Evolutionary conservation across 2,888 invertebrate genomes (phyloP).

Genomic region (Drosophila anomelani): DNA sequence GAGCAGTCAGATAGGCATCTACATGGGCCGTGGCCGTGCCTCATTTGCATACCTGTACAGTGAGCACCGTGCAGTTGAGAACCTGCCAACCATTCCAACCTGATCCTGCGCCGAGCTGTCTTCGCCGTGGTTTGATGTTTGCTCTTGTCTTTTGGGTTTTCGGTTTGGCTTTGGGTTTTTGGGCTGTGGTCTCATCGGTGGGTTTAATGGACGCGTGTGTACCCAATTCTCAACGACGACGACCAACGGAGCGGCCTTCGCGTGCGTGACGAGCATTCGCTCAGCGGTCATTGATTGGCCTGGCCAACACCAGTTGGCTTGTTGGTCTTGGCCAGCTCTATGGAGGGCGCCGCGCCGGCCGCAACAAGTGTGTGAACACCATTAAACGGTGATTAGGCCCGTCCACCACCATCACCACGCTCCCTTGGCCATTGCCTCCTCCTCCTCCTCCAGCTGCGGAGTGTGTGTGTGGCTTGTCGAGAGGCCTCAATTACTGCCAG

Average conservation of each 20-base stretch:
- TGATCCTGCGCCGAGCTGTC: constrained; percentile 43
- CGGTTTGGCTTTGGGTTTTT: constrained; percentile 24
- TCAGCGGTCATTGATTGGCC: constrained; percentile 78
- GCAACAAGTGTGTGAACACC: constrained; percentile 78
- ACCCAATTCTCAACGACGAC: constrained; percentile 63
- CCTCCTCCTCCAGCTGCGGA: constrained; percentile 5
- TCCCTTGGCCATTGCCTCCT: constrained; percentile 30
- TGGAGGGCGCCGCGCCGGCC: constrained; percentile 75
- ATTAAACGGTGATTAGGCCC: constrained; percentile 75
- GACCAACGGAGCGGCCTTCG: constrained; percentile 78
- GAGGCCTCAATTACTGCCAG: constrained; percentile 55
- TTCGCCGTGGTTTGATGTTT: constrained; percentile 21
- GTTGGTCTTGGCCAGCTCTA: constrained; percentile 54
- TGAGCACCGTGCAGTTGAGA: constrained; percentile 5
- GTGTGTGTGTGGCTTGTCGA: constrained; percentile 17
- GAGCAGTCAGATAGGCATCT: constrained; percentile 58
- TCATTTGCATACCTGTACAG: constrained; percentile 45
- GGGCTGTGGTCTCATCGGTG: constrained; percentile 22
- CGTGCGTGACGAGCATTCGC: constrained; percentile 80
- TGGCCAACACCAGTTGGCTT: constrained; percentile 30
- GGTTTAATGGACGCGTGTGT: constrained; percentile 68
- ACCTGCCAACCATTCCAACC: constrained; percentile 16
- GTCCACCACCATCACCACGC: constrained; percentile 29
- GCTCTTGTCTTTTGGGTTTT: not conserved
- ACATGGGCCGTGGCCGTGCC: constrained; percentile 40